Percentiles rank a stretch among this genome's conserved stretches.
Evolutionary conservation across 1,140 invertebrate genomes (phyloP).

Genomic region (Octopus sinensis): DNA sequence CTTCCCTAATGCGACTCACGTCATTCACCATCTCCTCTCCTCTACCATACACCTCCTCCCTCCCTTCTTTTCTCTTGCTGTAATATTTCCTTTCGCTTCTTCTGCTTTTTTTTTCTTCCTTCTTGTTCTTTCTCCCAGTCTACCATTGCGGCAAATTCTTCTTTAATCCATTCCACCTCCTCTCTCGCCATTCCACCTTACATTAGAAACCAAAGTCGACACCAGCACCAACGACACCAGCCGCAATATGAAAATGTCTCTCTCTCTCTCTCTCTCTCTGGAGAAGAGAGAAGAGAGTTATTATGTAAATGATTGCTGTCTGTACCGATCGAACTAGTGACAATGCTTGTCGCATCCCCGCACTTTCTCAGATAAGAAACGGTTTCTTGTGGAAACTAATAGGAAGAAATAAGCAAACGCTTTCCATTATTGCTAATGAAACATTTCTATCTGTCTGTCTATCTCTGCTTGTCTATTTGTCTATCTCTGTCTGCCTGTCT

Average conservation of each 20-base stretch:
- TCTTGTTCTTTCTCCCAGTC: not conserved
- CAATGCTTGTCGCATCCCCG: too few species aligned
- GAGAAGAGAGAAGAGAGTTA: too few species aligned
- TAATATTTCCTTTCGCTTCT: too few species aligned
- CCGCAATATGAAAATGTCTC: not conserved
- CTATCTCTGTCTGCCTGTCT: too few species aligned
- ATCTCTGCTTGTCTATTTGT: too few species aligned
- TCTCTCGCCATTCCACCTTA: not conserved
- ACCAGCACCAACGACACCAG: not conserved
- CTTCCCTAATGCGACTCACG: not conserved
- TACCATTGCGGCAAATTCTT: not conserved
- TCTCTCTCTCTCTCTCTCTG: slow-evolving; percentile 7
- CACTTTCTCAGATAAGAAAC: too few species aligned
- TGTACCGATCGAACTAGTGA: too few species aligned
- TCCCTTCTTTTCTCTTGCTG: not conserved
- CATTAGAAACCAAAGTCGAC: not conserved
- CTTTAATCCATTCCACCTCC: not conserved
- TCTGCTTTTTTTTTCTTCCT: not conserved
- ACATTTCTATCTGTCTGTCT: too few species aligned
- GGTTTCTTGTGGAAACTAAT: too few species aligned
- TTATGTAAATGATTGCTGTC: too few species aligned
- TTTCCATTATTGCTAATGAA: too few species aligned
- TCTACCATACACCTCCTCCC: not conserved
- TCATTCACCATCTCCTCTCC: not conserved
- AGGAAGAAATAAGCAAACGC: too few species aligned